These are phyloP conservation scores for Diploptera punctata DNA, from an alignment of 2,888 invertebrate genomes.

Conservation along the genomic window DNA sequence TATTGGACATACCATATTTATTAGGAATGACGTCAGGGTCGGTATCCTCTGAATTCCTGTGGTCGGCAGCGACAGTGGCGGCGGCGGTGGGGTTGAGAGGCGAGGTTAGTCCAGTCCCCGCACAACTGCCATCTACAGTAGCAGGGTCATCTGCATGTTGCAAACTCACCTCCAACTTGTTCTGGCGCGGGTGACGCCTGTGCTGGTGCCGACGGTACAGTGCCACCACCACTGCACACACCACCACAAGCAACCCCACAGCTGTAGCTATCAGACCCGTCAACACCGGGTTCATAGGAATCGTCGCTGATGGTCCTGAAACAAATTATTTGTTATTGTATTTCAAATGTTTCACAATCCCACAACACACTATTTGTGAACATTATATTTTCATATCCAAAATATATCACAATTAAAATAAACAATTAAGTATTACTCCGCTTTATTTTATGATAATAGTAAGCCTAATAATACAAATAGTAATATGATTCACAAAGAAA, in stretches of 20 bases:
- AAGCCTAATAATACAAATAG: too few relatives aligned
- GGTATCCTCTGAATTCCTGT: slow-evolving; percentile 59
- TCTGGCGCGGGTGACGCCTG: slow-evolving; percentile 47
- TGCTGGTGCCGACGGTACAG: slow-evolving; percentile 64
- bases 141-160: slow-evolving; percentile 53
- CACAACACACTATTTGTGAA: neutral
- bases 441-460: too few relatives aligned
- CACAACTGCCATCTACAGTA: slow-evolving; percentile 51
- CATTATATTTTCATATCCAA: too few relatives aligned
- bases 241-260: slow-evolving; percentile 75
- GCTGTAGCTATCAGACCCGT: slow-evolving; percentile 80
- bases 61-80: slow-evolving; percentile 49
- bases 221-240: slow-evolving; percentile 77
- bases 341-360: neutral
- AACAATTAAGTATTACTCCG: too few relatives aligned
- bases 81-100: slow-evolving; percentile 44
- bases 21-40: slow-evolving; percentile 90
- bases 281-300: slow-evolving; percentile 75
- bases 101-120: slow-evolving; percentile 37
- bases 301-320: slow-evolving; percentile 66
- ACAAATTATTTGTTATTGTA: neutral
- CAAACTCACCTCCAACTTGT: slow-evolving; percentile 53
- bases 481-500: too few relatives aligned
- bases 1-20: slow-evolving; percentile 74
- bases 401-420: too few relatives aligned